Evolutionary conservation across 2,113 vertebrate genomes (phyloP).

Genomic region (Erinaceus europaeus): DNA sequence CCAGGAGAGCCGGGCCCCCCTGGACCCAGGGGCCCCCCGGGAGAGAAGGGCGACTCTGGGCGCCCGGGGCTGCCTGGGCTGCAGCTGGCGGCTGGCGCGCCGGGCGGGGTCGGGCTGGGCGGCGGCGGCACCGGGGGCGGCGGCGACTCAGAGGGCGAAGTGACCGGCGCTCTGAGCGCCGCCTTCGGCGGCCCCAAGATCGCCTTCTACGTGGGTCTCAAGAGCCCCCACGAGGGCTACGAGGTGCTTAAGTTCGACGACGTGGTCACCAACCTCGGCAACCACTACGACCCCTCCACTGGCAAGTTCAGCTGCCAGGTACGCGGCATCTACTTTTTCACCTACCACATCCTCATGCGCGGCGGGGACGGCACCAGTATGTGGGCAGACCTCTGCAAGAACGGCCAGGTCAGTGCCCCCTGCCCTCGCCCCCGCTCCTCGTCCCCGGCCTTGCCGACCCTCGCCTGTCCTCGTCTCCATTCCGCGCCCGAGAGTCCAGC

Average conservation of each 20-base stretch:
- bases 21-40: conserved; percentile 88
- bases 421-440: neutral
- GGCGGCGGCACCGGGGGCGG: conserved; percentile 69
- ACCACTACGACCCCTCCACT: conserved; percentile 91
- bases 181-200: conserved; percentile 83
- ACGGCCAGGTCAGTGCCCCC: conserved; percentile 86
- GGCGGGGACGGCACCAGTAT: conserved; percentile 93
- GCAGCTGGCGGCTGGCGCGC: conserved; percentile 69
- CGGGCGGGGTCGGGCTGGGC: conserved; percentile 61
- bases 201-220: conserved; percentile 94
- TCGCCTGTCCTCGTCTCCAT: neutral
- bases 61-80: conserved; percentile 80
- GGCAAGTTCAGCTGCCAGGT: conserved; percentile 95
- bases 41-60: conserved; percentile 83
- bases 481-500: no score
- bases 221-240: conserved; percentile 95
- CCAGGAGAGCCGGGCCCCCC: conserved; percentile 89
- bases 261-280: conserved; percentile 96
- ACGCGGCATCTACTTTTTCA: conserved; percentile 92
- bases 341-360: conserved; percentile 92
- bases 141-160: conserved; percentile 77
- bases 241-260: conserved; percentile 96
- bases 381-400: conserved; percentile 94
- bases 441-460: no score
- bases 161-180: conserved; percentile 81